Evolutionary conservation across 2,113 vertebrate genomes (phyloP).

Genomic region (Cyprinodon tularosa): DNA sequence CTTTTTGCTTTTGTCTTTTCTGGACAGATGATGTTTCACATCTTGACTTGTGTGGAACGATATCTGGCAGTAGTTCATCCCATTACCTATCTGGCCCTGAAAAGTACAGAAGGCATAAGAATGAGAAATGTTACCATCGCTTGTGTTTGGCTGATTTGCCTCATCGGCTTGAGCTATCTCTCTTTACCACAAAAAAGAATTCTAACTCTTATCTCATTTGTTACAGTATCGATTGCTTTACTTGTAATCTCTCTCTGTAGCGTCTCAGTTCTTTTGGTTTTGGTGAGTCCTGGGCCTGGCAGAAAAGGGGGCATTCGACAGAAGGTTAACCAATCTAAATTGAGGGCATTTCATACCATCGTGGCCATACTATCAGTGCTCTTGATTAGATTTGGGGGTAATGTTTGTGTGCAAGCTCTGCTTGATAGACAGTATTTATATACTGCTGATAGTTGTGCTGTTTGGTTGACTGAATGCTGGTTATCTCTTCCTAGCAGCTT

Average conservation of each 20-base stretch:
- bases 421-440: not conserved
- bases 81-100: not conserved
- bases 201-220: not conserved
- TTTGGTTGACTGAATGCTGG: not conserved
- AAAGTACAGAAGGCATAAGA: not conserved
- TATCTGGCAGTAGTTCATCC: slow-evolving; percentile 10
- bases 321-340: not conserved
- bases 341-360: slow-evolving; percentile 5
- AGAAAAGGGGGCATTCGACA: not conserved
- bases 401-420: not conserved
- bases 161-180: not conserved
- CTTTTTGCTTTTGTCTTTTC: not conserved
- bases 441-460: not conserved
- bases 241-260: not conserved
- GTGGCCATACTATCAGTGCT: not conserved
- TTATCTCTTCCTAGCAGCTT: not conserved
- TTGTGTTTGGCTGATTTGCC: not conserved
- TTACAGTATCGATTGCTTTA: not conserved
- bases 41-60: slow-evolving; percentile 4
- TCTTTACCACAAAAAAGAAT: not conserved
- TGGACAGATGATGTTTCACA: slow-evolving; percentile 1
- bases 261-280: not conserved
- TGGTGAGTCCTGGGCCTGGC: slow-evolving; percentile 1
- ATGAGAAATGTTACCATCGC: not conserved
- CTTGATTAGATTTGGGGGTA: not conserved